These are phyloP conservation scores for Syrista parreyssii DNA, from an alignment of 2,888 invertebrate genomes.

Conservation along the genomic window DNA sequence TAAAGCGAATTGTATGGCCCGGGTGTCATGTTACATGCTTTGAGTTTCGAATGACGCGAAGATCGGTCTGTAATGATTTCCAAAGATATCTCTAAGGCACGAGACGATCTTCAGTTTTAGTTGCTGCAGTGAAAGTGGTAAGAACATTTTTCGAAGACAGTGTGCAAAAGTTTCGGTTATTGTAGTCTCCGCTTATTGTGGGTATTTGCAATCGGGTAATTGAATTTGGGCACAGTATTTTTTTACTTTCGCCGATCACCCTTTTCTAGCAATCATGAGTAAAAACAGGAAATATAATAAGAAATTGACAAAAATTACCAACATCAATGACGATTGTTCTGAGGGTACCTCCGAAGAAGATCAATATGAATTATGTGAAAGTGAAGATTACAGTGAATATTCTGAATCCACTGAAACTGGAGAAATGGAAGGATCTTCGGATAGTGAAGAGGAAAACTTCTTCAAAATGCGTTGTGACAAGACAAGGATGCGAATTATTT, in stretches of 20 bases:
- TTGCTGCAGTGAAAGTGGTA: conserved; percentile 19
- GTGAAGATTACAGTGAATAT: conserved; percentile 6
- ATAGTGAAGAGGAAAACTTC: conserved; percentile 20
- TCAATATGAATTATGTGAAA: conserved; percentile 18
- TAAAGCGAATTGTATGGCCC: background rate
- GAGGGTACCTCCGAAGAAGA: conserved; percentile 20
- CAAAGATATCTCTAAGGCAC: background rate
- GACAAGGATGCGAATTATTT: conserved; percentile 14
- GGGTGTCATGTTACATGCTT: background rate
- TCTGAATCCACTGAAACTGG: conserved; percentile 13
- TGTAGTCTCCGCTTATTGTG: background rate
- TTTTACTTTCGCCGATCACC: conserved; percentile 11
- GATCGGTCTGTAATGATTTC: too few species aligned
- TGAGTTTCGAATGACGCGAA: too few species aligned
- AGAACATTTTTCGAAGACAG: conserved; percentile 15
- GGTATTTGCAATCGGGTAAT: background rate
- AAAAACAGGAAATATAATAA: conserved; percentile 18
- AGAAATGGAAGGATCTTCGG: conserved; percentile 15
- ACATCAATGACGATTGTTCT: conserved; percentile 22
- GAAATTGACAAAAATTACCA: conserved; percentile 12
- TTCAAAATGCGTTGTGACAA: background rate
- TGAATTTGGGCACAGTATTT: conserved; percentile 18
- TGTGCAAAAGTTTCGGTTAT: conserved; percentile 9
- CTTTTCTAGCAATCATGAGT: conserved; percentile 20
- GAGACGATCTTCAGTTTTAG: conserved; percentile 10